Evolutionary conservation across 2,888 invertebrate species (phyloP).

Genomic region (Drymonia ruficornis): DNA sequence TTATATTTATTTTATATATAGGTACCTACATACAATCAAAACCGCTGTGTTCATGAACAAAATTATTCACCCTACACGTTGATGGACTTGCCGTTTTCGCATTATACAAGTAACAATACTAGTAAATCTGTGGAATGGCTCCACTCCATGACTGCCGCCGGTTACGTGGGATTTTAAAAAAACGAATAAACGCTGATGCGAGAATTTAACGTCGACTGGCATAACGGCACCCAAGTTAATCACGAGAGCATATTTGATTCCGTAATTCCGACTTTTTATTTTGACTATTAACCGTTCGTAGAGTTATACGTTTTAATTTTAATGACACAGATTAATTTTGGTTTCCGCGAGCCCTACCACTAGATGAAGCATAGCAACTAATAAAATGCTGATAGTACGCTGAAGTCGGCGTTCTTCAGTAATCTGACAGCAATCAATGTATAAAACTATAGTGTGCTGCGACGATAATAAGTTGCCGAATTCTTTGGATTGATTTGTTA

Average conservation of each 20-base stretch:
- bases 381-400: too few relatives aligned
- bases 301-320: conserved; percentile 22
- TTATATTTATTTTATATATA: too few relatives aligned
- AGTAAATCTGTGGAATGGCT: conserved; percentile 38
- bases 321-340: conserved; percentile 12
- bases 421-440: too few relatives aligned
- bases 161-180: conserved; percentile 31
- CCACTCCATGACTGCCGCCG: background rate
- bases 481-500: too few relatives aligned
- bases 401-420: too few relatives aligned
- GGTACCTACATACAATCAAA: too few relatives aligned
- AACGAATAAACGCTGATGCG: conserved; percentile 22
- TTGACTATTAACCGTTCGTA: conserved; percentile 18
- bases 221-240: conserved; percentile 30
- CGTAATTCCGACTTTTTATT: conserved; percentile 30
- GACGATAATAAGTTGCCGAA: too few relatives aligned
- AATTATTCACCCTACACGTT: conserved; percentile 19
- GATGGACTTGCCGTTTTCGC: conserved; percentile 32
- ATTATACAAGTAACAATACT: conserved; percentile 42
- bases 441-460: too few relatives aligned
- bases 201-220: conserved; percentile 19
- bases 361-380: too few relatives aligned
- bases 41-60: conserved; percentile 3
- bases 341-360: too few relatives aligned
- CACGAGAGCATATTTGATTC: conserved; percentile 27